Conservation (phyloP, 2,113 vertebrate genomes). For the Oncorhynchus masou region DNA sequence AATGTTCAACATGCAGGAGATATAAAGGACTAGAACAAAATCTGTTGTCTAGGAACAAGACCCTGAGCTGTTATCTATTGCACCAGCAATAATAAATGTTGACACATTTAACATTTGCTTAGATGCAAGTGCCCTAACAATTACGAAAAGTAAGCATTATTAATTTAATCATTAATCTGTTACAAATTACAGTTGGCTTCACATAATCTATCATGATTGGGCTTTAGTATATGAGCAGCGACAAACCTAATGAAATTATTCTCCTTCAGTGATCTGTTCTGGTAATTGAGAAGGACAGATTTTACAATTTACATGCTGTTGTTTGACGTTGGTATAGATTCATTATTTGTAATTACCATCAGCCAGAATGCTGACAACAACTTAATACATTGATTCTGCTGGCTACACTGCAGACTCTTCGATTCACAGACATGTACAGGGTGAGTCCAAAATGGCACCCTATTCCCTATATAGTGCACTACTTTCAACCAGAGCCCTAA, state of each 20-base stretch:
- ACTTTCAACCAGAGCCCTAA: no score
- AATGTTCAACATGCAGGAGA: slow-evolving; percentile 37
- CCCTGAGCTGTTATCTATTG: slow-evolving; percentile 42
- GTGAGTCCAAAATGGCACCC: no score
- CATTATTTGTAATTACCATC: slow-evolving; percentile 58
- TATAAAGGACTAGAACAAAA: slow-evolving; percentile 17
- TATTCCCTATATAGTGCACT: no score
- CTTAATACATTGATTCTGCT: slow-evolving; percentile 30
- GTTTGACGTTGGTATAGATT: slow-evolving; percentile 44
- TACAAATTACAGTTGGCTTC: slow-evolving; percentile 52
- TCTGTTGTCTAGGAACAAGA: slow-evolving; percentile 14
- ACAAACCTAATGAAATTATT: slow-evolving; percentile 65
- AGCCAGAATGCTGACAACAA: slow-evolving; percentile 29
- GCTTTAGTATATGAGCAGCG: slow-evolving; percentile 57
- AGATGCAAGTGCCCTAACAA: slow-evolving; percentile 30
- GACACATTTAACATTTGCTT: slow-evolving; percentile 20
- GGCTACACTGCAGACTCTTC: no score
- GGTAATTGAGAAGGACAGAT: slow-evolving; percentile 39
- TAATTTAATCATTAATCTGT: slow-evolving; percentile 64
- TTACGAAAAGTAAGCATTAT: slow-evolving; percentile 50
- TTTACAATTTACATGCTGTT: slow-evolving; percentile 22
- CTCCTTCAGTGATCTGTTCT: slow-evolving; percentile 61
- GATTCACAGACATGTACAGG: no score
- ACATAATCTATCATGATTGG: slow-evolving; percentile 44
- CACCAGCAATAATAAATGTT: slow-evolving; percentile 24